Conservation (phyloP, 2,888 invertebrate species). For the Metopia argyrocephala region DNA sequence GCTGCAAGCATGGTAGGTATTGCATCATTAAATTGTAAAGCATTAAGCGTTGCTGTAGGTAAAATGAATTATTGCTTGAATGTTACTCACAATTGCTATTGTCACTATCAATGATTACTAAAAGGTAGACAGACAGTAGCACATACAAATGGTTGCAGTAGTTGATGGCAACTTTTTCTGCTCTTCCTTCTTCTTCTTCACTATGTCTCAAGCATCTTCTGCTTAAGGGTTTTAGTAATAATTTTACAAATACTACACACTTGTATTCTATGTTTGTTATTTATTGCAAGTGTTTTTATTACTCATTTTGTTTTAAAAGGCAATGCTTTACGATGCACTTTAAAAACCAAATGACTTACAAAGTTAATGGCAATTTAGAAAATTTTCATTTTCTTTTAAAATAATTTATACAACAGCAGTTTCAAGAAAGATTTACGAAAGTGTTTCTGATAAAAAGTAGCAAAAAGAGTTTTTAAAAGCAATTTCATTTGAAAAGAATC, state of each 20-base stretch:
- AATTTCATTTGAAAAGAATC: too few relatives aligned
- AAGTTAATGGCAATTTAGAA: constrained; percentile 25
- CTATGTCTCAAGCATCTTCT: background rate
- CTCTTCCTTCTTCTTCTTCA: background rate
- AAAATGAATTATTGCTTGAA: constrained; percentile 65
- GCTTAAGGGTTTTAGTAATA: constrained; percentile 55
- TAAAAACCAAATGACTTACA: background rate
- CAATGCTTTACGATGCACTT: background rate
- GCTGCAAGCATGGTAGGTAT: too few relatives aligned
- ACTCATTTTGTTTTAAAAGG: background rate
- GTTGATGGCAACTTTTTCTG: background rate
- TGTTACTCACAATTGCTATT: constrained; percentile 64
- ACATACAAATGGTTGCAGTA: background rate
- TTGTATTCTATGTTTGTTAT: constrained; percentile 9
- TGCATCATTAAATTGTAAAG: constrained; percentile 59
- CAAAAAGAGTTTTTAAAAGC: background rate
- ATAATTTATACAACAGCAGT: constrained; percentile 3
- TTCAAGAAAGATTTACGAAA: background rate
- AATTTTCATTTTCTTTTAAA: background rate
- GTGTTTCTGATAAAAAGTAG: background rate
- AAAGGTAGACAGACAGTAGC: constrained; percentile 36
- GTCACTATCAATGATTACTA: constrained; percentile 62
- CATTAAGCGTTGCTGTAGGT: constrained; percentile 63
- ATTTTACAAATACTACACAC: too few relatives aligned
- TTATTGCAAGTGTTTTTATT: constrained; percentile 29